Base-by-base conservation (phyloP, 2,797 vertebrate genomes). In the Melanotaenia trifasciata region DNA sequence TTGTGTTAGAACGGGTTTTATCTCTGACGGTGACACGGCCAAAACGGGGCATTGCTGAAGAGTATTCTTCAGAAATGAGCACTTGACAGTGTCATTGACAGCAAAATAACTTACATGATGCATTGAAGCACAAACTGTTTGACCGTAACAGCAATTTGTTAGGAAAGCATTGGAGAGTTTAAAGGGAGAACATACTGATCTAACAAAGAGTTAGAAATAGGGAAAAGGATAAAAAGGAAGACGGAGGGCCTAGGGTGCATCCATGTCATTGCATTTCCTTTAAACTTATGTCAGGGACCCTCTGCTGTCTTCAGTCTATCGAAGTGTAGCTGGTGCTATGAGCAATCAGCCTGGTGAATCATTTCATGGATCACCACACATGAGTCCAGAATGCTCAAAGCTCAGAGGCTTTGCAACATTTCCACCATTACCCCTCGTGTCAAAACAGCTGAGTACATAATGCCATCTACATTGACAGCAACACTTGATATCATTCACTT, bases 321-420 rank as follows among this genome's bases (percentile, higher is more conserved):
- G 83, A 87, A 91, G 87, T 88, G 90, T 84, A 87, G 81, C 91
- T 90, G 89, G 87, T 91, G 81, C 87, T 85, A 84, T 81, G 87
- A 92, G 91, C 87, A 79, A 83, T 90, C 86, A 78, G 84, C 78
- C 79, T 64, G 71, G 84, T 67, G 53, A 89, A 91, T 92, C 81
- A 79, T 88, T 87, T 92, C 88, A 90, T 74, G 90, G 89, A 92
- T 93, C 90, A 87, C 76, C 26, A 85, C 87, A 83, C 86, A 87
- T 86, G 87, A 87, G 79, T 72, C 70, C 76, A 58, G 68, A 88
- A 79, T 69, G 81, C 79, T 86, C 84, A 83, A 74, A 84, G 85
- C 83, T 74, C 22, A 12, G 36, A 79, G 85, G 85, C 73, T 81
- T 74, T 70, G 78, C 67, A 66, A 77, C 60, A 18, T 84, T 83